phyloP scores from a whole-genome alignment of 2,797 vertebrate species.

The Pangasius sanitwongsei region DNA sequence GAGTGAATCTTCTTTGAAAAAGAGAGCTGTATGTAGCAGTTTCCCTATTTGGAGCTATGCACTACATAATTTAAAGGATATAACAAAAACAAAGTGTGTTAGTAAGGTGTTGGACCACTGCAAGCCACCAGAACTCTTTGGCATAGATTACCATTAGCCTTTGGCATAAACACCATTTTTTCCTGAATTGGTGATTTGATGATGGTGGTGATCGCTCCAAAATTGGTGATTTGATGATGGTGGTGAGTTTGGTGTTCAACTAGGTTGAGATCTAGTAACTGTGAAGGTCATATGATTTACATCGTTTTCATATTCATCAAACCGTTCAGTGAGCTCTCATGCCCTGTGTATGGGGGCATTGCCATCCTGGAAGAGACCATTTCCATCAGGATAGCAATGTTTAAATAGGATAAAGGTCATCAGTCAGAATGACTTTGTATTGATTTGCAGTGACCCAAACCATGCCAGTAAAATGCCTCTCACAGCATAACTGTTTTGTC shows the following conservation, averaged over 20 bases:
- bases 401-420: neutral
- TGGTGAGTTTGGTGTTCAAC: neutral
- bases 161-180: neutral
- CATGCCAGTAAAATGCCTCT: neutral
- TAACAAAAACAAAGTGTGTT: neutral
- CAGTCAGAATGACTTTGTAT: neutral
- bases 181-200: no score
- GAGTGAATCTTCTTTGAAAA: neutral
- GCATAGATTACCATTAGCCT: neutral
- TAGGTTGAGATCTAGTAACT: neutral
- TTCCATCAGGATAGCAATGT: neutral
- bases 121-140: neutral
- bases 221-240: no score
- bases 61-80: neutral
- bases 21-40: neutral
- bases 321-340: neutral
- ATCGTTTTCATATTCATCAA: neutral
- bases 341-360: neutral
- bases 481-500: neutral
- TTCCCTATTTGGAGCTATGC: neutral
- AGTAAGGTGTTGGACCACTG: no score
- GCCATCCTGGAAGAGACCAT: neutral
- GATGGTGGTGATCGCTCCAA: no score
- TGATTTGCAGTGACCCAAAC: neutral
- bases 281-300: neutral